A percentile compares a stretch with the other conserved stretches of the same genome.
Conservation (phyloP, 2,888 invertebrate species). For the Globia sparganii region DNA sequence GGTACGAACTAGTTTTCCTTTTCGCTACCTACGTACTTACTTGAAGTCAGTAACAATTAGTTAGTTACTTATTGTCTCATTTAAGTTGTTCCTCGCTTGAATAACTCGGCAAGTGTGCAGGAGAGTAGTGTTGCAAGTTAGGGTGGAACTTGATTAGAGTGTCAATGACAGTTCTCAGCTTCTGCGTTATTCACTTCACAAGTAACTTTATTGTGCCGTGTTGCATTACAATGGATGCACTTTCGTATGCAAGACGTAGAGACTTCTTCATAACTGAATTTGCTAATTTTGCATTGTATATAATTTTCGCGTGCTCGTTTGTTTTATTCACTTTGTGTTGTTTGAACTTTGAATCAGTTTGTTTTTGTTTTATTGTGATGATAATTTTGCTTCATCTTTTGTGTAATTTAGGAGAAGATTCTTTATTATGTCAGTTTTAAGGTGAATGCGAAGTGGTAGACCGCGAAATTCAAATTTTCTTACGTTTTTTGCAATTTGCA, state of each 20-base stretch:
- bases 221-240: constrained; percentile 73
- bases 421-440: not conserved
- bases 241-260: constrained; percentile 66
- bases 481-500: too few species aligned
- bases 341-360: constrained; percentile 40
- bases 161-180: constrained; percentile 77
- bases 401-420: not conserved
- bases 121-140: constrained; percentile 72
- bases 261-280: constrained; percentile 64
- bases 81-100: constrained; percentile 74
- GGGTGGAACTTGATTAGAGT: constrained; percentile 78
- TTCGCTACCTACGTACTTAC: constrained; percentile 68
- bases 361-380: constrained; percentile 30
- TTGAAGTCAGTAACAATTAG: constrained; percentile 74
- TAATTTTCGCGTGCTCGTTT: constrained; percentile 49
- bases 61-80: constrained; percentile 77
- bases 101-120: constrained; percentile 72
- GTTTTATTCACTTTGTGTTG: constrained; percentile 45
- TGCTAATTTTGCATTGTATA: constrained; percentile 55
- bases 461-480: too few species aligned
- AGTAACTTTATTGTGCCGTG: constrained; percentile 73
- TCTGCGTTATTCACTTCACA: constrained; percentile 73
- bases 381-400: constrained; percentile 1
- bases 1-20: constrained; percentile 61
- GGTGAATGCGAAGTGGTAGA: too few species aligned